These are phyloP conservation scores for Nanorana parkeri DNA, from an alignment of 2,113 vertebrate genomes.

Conservation along the genomic window DNA sequence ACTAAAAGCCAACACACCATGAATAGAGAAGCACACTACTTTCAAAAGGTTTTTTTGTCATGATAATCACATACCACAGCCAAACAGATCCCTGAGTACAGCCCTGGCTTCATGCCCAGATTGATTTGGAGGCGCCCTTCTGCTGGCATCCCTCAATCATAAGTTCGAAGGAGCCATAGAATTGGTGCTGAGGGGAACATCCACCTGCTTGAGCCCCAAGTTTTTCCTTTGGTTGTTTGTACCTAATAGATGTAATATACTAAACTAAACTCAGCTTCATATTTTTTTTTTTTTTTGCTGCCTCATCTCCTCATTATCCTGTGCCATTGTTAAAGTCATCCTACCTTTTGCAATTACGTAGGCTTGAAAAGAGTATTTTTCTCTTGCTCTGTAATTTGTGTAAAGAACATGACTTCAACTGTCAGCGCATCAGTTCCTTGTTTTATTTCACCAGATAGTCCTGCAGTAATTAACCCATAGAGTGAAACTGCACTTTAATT, in stretches of 20 bases:
- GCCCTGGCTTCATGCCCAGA: no score
- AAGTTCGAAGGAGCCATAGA: no score
- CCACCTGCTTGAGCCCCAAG: no score
- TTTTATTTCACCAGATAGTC: not conserved
- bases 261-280: not conserved
- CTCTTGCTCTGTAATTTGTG: constrained; percentile 16
- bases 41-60: no score
- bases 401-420: not conserved
- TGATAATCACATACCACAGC: no score
- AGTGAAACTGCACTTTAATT: constrained; percentile 21
- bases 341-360: not conserved
- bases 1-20: no score
- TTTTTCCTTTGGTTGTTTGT: not conserved
- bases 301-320: constrained; percentile 1
- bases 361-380: not conserved
- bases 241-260: not conserved
- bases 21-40: no score
- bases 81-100: no score
- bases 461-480: not conserved
- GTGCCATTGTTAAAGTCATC: constrained; percentile 9
- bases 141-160: no score
- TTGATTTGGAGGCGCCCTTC: no score
- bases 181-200: no score
- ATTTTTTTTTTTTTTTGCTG: not conserved
- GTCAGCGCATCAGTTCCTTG: not conserved